Evolutionary conservation across 2,888 invertebrate species (phyloP).

Genomic region (Dastarcus helophoroides): DNA sequence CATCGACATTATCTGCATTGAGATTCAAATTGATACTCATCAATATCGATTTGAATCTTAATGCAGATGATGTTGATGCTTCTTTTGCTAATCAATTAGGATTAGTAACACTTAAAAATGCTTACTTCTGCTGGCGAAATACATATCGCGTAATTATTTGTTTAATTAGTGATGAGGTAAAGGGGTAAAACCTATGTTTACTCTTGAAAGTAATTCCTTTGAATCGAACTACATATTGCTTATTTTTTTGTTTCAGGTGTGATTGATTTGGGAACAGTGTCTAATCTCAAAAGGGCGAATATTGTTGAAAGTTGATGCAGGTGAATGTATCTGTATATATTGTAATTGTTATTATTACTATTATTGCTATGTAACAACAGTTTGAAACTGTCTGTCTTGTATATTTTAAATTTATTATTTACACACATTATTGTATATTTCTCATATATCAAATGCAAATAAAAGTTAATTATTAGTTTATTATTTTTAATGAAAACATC

Average conservation of each 20-base stretch:
- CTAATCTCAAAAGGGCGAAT: constrained; percentile 15
- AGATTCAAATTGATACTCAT: no score
- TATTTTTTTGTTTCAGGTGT: constrained; percentile 7
- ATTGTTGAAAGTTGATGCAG: constrained; percentile 17
- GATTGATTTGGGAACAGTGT: constrained; percentile 10
- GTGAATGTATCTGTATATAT: constrained; percentile 26
- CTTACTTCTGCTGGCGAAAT: no score
- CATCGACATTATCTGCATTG: no score
- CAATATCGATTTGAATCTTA: no score
- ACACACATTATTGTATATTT: constrained; percentile 30
- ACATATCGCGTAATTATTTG: no score
- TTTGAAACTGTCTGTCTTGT: constrained; percentile 25
- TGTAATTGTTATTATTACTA: constrained; percentile 32
- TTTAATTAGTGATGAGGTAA: no score
- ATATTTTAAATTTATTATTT: constrained; percentile 30
- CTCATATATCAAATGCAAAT: constrained; percentile 23
- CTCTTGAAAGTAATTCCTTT: neutral
- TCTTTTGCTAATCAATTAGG: no score
- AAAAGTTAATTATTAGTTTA: constrained; percentile 3
- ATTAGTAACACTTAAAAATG: no score
- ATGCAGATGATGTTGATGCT: no score
- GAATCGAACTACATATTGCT: neutral
- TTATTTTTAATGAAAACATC: no score
- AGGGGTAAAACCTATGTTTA: neutral
- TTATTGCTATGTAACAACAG: no score